phyloP scores from a whole-genome alignment of 2,113 vertebrate genomes.

The Sialia sialis region DNA sequence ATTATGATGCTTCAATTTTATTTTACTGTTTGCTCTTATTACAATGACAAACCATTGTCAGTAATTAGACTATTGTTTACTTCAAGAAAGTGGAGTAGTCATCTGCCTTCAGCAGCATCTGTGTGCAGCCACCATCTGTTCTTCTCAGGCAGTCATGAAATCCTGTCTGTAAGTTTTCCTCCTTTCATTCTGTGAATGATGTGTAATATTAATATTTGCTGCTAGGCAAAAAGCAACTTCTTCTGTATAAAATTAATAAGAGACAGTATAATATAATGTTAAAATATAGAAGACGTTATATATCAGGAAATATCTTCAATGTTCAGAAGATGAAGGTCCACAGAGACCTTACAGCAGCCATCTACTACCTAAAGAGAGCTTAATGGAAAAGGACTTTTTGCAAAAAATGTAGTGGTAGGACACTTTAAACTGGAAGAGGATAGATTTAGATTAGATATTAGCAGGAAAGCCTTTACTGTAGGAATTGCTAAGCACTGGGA shows the following conservation, averaged over 20 bases:
- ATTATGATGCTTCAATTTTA: background rate
- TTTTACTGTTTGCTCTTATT: conserved; percentile 8
- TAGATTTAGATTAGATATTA: background rate
- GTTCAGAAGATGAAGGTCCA: background rate
- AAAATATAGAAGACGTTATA: background rate
- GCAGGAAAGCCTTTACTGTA: background rate
- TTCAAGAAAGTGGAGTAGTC: conserved; percentile 7
- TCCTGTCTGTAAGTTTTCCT: background rate
- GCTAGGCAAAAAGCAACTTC: background rate
- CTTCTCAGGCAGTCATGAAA: background rate
- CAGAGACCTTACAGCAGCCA: too few relatives aligned
- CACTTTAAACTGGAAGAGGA: background rate
- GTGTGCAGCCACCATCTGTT: conserved; percentile 41
- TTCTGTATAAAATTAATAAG: background rate
- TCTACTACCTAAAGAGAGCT: too few relatives aligned
- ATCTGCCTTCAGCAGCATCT: background rate
- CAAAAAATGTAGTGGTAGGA: background rate
- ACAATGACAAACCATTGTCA: background rate
- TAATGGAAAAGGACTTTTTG: background rate
- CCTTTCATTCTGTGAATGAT: background rate
- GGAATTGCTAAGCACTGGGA: background rate
- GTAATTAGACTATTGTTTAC: conserved; percentile 53
- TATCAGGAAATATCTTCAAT: background rate
- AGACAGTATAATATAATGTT: background rate
- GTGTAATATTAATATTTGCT: background rate